Evolutionary conservation across 2,797 vertebrate genomes (phyloP).

Genomic region (Rhinatrema bivittatum): DNA sequence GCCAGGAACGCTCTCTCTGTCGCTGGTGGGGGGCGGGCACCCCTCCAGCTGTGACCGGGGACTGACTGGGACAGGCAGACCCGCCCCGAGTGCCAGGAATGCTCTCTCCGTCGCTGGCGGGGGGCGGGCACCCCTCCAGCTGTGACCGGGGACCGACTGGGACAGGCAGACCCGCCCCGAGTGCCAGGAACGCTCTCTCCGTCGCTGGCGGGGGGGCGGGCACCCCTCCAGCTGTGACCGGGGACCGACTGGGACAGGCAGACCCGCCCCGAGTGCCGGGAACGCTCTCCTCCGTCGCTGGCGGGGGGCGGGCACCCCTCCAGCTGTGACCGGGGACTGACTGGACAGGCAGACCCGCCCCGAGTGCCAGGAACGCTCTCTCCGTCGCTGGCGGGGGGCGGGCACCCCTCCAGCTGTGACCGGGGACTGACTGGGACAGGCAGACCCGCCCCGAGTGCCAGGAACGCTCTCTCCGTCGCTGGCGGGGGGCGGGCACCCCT

Average conservation of each 20-base stretch:
- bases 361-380: neutral
- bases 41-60: neutral
- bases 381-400: neutral
- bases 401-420: neutral
- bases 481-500: neutral
- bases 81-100: neutral
- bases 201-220: neutral
- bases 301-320: neutral
- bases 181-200: neutral
- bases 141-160: neutral
- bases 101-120: neutral
- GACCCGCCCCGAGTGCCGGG: neutral
- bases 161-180: neutral
- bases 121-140: neutral
- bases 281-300: neutral
- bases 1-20: neutral
- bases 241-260: neutral
- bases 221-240: neutral
- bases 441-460: neutral
- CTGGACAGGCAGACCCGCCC: neutral
- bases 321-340: neutral
- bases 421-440: neutral
- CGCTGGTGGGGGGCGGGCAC: neutral
- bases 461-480: neutral
- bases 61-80: neutral